phyloP scores from a whole-genome alignment of 2,797 vertebrate genomes.

The Macroramphosus scolopax region DNA sequence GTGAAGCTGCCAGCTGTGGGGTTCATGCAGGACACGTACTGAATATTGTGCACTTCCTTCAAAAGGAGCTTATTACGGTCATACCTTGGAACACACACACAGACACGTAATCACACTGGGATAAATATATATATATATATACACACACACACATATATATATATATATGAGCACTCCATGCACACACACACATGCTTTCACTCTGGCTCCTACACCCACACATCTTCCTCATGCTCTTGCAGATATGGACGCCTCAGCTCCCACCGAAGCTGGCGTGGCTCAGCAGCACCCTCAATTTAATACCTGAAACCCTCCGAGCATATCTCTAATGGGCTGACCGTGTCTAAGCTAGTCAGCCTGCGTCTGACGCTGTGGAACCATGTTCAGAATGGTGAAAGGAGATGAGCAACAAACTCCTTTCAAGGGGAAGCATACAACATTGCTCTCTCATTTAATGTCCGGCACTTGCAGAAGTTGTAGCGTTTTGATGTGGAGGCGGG shows the following conservation, averaged over 20 bases:
- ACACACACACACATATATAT: conserved; percentile 6
- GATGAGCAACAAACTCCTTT: conserved; percentile 53
- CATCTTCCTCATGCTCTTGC: conserved; percentile 9
- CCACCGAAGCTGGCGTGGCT: conserved; percentile 55
- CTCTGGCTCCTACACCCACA: background rate
- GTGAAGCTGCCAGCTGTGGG: conserved; percentile 93
- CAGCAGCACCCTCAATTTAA: conserved; percentile 62
- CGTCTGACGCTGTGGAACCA: conserved; percentile 55
- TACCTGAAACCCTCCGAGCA: conserved; percentile 58
- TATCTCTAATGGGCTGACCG: conserved; percentile 63
- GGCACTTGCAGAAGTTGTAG: conserved; percentile 31
- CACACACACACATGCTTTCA: conserved; percentile 4
- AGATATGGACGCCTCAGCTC: conserved; percentile 44
- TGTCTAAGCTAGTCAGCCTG: conserved; percentile 62
- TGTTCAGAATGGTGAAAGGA: conserved; percentile 57
- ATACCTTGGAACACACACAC: conserved; percentile 81
- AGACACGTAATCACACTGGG: conserved; percentile 16
- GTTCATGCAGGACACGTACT: conserved; percentile 97
- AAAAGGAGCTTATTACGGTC: conserved; percentile 89
- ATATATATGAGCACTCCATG: conserved; percentile 30
- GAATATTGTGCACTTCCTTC: conserved; percentile 90
- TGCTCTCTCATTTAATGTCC: conserved; percentile 33
- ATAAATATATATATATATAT: conserved; percentile 10
- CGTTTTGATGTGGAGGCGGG: background rate
- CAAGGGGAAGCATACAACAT: conserved; percentile 39